These are phyloP conservation scores for Plecotus auritus DNA, from an alignment of 2,113 vertebrate species.

Conservation along the genomic window DNA sequence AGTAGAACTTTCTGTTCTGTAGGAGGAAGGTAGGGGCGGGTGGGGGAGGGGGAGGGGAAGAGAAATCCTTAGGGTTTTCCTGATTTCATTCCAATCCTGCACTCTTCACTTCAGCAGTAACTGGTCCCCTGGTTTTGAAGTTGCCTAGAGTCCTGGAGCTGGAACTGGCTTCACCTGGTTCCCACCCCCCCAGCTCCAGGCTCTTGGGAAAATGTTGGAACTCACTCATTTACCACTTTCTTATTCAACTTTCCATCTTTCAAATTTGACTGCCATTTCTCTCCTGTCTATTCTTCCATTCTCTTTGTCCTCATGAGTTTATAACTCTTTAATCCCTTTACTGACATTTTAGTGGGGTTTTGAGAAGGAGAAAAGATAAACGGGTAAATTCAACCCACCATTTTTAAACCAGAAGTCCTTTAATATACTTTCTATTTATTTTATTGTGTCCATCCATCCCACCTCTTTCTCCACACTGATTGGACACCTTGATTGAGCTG, in stretches of 20 bases:
- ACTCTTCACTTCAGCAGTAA: not conserved
- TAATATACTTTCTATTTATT: conserved; percentile 12
- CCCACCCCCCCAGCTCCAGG: no score
- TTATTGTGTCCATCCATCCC: not conserved
- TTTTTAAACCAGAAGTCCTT: conserved; percentile 24
- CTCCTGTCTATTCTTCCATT: not conserved
- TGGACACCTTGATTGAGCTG: not conserved
- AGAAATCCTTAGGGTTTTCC: not conserved
- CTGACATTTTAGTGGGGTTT: not conserved
- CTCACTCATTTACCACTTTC: not conserved
- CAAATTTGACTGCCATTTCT: not conserved
- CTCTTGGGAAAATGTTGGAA: not conserved
- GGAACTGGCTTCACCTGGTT: not conserved
- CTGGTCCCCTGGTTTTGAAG: not conserved
- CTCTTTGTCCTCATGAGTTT: not conserved
- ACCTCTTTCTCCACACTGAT: not conserved
- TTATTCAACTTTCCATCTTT: not conserved
- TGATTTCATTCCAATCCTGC: not conserved
- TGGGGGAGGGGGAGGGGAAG: not conserved
- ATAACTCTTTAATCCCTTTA: not conserved
- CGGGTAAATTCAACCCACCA: not conserved
- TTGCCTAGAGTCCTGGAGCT: not conserved
- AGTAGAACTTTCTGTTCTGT: not conserved
- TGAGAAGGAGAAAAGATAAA: not conserved
- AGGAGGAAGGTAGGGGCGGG: not conserved